phyloP scores from a whole-genome alignment of 2,888 invertebrate species.

The Polylopha cassiicola region DNA sequence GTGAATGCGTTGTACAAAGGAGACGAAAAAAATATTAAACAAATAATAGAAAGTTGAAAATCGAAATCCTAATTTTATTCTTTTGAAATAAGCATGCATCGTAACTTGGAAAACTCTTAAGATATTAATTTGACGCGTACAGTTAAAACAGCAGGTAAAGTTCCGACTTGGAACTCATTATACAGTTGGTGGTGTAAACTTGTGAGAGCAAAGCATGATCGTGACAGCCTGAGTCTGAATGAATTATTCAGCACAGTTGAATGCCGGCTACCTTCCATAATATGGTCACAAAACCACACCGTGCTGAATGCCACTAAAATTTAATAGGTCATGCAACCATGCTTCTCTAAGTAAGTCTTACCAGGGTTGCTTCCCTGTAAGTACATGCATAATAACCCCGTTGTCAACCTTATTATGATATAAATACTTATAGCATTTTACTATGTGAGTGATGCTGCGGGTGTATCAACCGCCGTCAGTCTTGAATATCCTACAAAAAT shows the following conservation, averaged over 20 bases:
- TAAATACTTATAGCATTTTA: too few species aligned
- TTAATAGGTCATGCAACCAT: slow-evolving; percentile 12
- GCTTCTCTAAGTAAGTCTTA: not conserved
- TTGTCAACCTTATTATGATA: too few species aligned
- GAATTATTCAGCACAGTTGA: slow-evolving; percentile 62
- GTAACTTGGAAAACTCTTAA: slow-evolving; percentile 6
- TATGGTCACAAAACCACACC: slow-evolving; percentile 39
- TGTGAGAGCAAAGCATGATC: slow-evolving; percentile 24
- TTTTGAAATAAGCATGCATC: too few species aligned
- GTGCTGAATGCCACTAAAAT: slow-evolving; percentile 25
- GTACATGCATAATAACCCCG: too few species aligned
- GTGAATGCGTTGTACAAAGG: too few species aligned
- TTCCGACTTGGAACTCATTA: slow-evolving; percentile 17
- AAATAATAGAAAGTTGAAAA: too few species aligned
- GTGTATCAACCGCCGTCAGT: too few species aligned
- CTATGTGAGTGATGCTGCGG: too few species aligned
- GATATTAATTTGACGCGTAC: slow-evolving; percentile 7
- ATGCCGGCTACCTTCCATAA: slow-evolving; percentile 36
- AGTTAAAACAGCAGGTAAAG: slow-evolving; percentile 13
- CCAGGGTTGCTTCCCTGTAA: too few species aligned
- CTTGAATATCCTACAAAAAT: too few species aligned
- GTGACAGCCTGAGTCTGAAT: slow-evolving; percentile 49
- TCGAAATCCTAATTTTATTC: too few species aligned
- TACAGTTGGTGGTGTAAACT: slow-evolving; percentile 13
- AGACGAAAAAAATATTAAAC: too few species aligned